Base-by-base conservation (phyloP, 2,888 invertebrate species). In the Campopleginae sp. region DNA sequence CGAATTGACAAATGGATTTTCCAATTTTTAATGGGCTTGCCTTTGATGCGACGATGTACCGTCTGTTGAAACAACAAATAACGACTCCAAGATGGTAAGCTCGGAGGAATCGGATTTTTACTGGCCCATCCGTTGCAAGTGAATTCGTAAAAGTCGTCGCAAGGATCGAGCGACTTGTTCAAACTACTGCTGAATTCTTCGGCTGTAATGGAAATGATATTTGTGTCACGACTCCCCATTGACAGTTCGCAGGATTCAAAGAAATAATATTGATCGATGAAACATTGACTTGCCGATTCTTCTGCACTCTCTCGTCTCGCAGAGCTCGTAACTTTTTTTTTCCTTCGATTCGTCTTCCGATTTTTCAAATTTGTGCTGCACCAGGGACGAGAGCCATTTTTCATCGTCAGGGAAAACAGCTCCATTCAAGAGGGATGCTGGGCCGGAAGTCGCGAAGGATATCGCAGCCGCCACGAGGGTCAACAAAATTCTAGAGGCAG, bases 121-220 rank as follows among this genome's bases (percentile, higher is more conserved):
- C 72, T 33, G 6, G 44, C 14, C 87, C 88, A 91, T 10, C 87
- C 88, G 44, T 90, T 90, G 75, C 91, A 91, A 0, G 87, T 72
- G 48, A 88, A 91, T n/a, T 91, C 88, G 68, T 89, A 90, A 72
- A 91, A 91, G 76, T 91, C 71, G 0, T 90, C 86, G 54, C 90
- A 91, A 7, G 90, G 91, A 85, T 91, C 81, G 5, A 83, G 78
- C 8, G 85, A 87, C 65, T 86, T 80, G 68, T 91, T 83, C 83
- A 90, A 88, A n/a, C 86, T 80, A 23, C 80, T 77, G 27, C 79
- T 51, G n/a, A 87, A 84, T 31, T 86, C 87, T 1, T 84, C 71
- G 19, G 84, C 88, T 87, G 51, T 19, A 66, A 84, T 61, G 19
- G n/a, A 12, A 63, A n/a, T 44, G 23, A 5, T 27, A 27, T 58